Evolutionary conservation across 2,113 vertebrate genomes (phyloP).

Genomic region (Ochotona princeps): DNA sequence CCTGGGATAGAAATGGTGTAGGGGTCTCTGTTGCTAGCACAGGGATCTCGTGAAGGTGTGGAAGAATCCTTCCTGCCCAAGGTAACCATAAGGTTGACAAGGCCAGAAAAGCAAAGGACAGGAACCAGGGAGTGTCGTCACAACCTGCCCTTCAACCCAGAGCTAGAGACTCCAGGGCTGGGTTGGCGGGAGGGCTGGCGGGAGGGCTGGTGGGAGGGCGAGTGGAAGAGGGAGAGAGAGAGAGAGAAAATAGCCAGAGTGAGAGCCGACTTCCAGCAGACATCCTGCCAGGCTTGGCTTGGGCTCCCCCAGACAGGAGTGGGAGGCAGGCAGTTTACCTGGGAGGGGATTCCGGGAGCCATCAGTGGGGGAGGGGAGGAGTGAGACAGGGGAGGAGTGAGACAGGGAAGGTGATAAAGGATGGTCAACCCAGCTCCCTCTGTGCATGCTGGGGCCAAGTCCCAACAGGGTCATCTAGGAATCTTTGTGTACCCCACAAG

Average conservation of each 20-base stretch:
- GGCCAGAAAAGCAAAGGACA: not conserved
- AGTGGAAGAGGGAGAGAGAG: too few relatives aligned
- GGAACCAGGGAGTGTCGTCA: fast-evolving
- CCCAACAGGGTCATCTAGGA: not conserved
- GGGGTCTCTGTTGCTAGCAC: fast-evolving
- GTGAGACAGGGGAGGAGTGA: not conserved
- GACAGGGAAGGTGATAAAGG: not conserved
- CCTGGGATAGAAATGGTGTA: not conserved
- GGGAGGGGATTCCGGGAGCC: not conserved
- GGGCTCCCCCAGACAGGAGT: not conserved
- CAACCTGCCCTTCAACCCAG: not conserved
- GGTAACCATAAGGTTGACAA: fast-evolving
- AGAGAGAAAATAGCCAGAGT: too few relatives aligned
- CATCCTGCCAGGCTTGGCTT: fast-evolving
- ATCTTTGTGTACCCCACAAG: fast-evolving
- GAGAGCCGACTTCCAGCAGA: too few relatives aligned
- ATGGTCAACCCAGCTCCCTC: not conserved
- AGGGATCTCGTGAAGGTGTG: fast-evolving
- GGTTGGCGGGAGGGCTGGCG: too few relatives aligned
- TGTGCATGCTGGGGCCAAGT: not conserved
- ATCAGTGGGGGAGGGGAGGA: not conserved
- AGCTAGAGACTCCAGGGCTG: too few relatives aligned
- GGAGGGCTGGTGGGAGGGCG: too few relatives aligned
- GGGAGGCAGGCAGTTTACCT: not conserved
- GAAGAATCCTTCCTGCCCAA: not conserved